A percentile compares a stretch with the other conserved stretches of the same genome.
Evolutionary conservation across 2,113 vertebrate genomes (phyloP).

Genomic region (Brienomyrus brachyistius): DNA sequence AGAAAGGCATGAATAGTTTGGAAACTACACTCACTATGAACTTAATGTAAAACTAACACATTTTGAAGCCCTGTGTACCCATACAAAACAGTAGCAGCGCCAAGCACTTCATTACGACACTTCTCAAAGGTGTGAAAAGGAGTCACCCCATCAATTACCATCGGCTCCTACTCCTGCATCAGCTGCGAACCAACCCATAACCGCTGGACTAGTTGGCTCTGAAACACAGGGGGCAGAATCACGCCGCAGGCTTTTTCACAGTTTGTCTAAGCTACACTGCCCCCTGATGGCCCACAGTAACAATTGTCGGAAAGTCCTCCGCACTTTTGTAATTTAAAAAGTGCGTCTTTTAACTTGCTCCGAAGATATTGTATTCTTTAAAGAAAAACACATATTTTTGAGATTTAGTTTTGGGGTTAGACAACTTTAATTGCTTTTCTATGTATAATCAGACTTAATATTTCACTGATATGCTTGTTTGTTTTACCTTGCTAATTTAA

Average conservation of each 20-base stretch:
- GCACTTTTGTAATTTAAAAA: background rate
- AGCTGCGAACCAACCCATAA: background rate
- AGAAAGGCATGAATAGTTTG: conserved; percentile 16
- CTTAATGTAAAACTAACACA: conserved; percentile 17
- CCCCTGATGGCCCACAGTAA: conserved; percentile 49
- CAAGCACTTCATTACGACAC: conserved; percentile 13
- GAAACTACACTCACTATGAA: conserved; percentile 17
- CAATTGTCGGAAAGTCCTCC: background rate
- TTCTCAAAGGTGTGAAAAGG: background rate
- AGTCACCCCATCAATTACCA: conserved; percentile 6
- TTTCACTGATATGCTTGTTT: background rate
- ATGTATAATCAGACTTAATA: background rate
- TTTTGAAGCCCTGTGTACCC: conserved; percentile 16
- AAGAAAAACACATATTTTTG: background rate
- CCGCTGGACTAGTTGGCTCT: background rate
- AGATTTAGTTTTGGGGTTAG: background rate
- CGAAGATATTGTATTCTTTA: background rate
- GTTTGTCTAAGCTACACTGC: conserved; percentile 50
- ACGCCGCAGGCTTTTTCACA: conserved; percentile 25
- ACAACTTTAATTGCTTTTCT: background rate
- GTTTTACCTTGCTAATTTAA: background rate
- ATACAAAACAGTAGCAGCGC: conserved; percentile 11
- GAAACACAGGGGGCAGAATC: background rate
- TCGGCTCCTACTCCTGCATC: conserved; percentile 20
- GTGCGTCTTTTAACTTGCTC: background rate